Evolutionary conservation across 2,113 vertebrate genomes (phyloP), one percentile per base, ranked within the genome.

Genomic region (Semicossyphus pulcher): DNA sequence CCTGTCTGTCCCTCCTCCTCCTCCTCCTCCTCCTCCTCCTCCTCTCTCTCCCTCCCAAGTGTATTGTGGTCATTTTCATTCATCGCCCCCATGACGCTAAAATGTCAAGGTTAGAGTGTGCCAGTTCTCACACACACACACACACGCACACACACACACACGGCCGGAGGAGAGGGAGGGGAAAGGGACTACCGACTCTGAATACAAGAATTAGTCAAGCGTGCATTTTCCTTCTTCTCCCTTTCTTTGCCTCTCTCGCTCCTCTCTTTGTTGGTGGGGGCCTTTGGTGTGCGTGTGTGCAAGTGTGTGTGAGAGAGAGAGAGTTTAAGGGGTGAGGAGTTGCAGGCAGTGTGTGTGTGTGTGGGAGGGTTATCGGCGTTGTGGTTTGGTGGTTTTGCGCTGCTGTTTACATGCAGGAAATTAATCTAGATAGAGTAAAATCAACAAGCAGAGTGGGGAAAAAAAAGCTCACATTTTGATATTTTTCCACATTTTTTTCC

Each of bases 131-230:
- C 49, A 12, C 5, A 1, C 48, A 2, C 48, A 7, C 68, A 11
- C 36, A n/a, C 39, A 25, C 54, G 26, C 69, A 36, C 57, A 61
- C 56, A 57, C 29, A 32, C 63, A 68, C 48, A 37, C 72, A 69
- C 48, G 60, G 70, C 41, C 7, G 49, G 26, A 67, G 37, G 39
- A 51, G 54, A 68, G 66, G 70, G 70, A 70, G 74, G 71, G 75
- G 64, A 57, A 58, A 52, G 28, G 77, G 62, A 69, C 56, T 53
- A 80, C 53, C 15, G 21, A 59, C 49, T 74, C 54, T 86, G 84
- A 91, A 89, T 83, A 67, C 76, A 89, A 63, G 82, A 80, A 85
- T 91, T 86, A 88, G 75, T 92, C 85, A 89, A 85, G 91, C 85
- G 52, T 92, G 76, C 65, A 85, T 76, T 88, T 84, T 85, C 82